Percentiles rank a stretch among this genome's conserved stretches.
Evolutionary conservation across 2,797 vertebrate genomes (phyloP).

Genomic region (Phyllotis vaccarum): DNA sequence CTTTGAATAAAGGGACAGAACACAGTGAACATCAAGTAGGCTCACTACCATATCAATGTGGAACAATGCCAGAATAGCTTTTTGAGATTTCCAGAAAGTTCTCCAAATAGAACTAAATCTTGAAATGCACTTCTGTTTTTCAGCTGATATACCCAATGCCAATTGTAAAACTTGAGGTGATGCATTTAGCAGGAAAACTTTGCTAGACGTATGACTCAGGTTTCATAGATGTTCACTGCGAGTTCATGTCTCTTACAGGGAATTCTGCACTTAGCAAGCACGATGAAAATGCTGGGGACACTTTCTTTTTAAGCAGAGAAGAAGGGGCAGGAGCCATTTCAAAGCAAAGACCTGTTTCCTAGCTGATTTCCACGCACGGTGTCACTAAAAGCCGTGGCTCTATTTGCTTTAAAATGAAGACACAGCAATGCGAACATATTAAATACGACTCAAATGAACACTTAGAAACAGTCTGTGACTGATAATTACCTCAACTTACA

Average conservation of each 20-base stretch:
- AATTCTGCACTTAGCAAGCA: slow-evolving; percentile 35
- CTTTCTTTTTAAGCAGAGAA: slow-evolving; percentile 27
- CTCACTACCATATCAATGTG: background rate
- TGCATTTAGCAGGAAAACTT: slow-evolving; percentile 27
- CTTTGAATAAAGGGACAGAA: background rate
- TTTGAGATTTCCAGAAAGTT: slow-evolving; percentile 46
- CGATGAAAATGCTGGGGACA: background rate
- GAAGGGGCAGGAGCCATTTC: background rate
- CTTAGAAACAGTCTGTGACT: background rate
- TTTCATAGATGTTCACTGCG: slow-evolving; percentile 32
- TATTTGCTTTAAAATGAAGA: slow-evolving; percentile 26
- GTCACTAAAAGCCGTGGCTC: background rate
- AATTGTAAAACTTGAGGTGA: background rate
- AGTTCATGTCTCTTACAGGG: background rate
- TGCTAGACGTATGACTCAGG: background rate
- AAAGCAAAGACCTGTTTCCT: slow-evolving; percentile 29
- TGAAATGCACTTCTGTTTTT: background rate
- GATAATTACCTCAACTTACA: background rate
- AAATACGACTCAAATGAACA: background rate
- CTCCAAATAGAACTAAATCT: slow-evolving; percentile 39
- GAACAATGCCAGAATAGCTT: background rate
- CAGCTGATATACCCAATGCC: background rate
- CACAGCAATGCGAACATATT: background rate
- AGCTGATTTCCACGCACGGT: background rate
- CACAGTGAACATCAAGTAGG: background rate